Percentiles rank a stretch among this genome's conserved stretches.
Evolutionary conservation across 2,888 invertebrate species (phyloP).

Genomic region (Chorisops tibialis): DNA sequence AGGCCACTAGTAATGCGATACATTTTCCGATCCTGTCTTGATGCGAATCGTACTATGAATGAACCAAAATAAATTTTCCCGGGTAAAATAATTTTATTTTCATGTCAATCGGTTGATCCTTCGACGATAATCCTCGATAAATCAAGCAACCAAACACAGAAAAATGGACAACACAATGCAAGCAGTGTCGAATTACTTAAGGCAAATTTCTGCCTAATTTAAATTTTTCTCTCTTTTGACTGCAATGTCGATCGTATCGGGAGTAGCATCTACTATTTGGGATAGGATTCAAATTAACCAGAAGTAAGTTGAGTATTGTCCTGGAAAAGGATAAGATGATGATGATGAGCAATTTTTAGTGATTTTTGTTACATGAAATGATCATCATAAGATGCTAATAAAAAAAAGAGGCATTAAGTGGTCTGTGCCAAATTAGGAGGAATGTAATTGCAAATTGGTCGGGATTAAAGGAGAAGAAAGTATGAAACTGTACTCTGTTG

Average conservation of each 20-base stretch:
- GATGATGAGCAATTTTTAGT: not conserved
- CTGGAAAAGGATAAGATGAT: constrained; percentile 4
- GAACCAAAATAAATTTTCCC: not conserved
- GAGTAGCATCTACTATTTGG: not conserved
- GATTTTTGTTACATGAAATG: no score
- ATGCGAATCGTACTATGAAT: no score
- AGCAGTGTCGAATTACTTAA: constrained; percentile 14
- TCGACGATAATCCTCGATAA: constrained; percentile 24
- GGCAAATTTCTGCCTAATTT: constrained; percentile 23
- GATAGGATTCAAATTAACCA: constrained; percentile 9
- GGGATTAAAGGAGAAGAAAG: constrained; percentile 2
- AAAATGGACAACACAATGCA: constrained; percentile 13
- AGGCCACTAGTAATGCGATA: constrained; percentile 21
- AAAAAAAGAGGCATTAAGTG: not conserved
- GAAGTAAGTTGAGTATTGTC: not conserved
- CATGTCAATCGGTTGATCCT: constrained; percentile 37
- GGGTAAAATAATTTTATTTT: constrained; percentile 36
- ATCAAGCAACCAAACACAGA: constrained; percentile 17
- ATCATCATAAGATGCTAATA: not conserved
- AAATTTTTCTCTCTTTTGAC: constrained; percentile 6
- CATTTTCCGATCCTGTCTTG: not conserved
- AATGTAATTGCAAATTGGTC: not conserved
- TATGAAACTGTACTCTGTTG: no score
- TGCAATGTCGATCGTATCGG: constrained; percentile 1
- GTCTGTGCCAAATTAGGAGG: not conserved